Conservation (phyloP, 2,888 invertebrate genomes). For the Hypomecis atomaria region DNA sequence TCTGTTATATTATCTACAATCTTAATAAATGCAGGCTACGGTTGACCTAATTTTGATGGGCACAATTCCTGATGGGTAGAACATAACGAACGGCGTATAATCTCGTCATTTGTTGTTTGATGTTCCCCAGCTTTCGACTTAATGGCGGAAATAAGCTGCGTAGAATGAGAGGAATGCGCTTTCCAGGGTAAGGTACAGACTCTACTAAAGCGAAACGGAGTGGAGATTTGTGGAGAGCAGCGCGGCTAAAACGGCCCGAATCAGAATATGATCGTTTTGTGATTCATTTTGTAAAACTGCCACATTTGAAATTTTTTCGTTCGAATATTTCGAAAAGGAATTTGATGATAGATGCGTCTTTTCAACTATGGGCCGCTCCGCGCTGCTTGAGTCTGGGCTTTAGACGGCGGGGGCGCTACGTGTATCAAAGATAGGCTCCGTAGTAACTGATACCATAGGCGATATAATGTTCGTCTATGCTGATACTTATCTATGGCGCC, state of each 20-base stretch:
- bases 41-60: slow-evolving; percentile 3
- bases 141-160: slow-evolving; percentile 31
- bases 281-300: too few species aligned
- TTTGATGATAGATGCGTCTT: too few species aligned
- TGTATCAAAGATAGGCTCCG: slow-evolving; percentile 9
- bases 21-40: neutral
- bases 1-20: neutral
- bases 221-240: too few species aligned
- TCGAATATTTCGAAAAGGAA: too few species aligned
- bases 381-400: too few species aligned
- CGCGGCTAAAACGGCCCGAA: too few species aligned
- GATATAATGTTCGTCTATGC: too few species aligned
- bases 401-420: slow-evolving; percentile 6
- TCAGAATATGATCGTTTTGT: too few species aligned
- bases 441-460: too few species aligned
- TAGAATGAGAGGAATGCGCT: slow-evolving; percentile 32
- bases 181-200: slow-evolving; percentile 9
- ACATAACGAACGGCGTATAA: slow-evolving; percentile 27
- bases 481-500: slow-evolving; percentile 8
- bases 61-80: neutral
- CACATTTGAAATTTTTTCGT: too few species aligned
- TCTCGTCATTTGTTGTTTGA: slow-evolving; percentile 33
- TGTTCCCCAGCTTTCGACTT: slow-evolving; percentile 27
- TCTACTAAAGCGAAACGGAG: too few species aligned
- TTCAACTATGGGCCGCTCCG: too few species aligned